These are phyloP conservation scores for Labrus mixtus DNA, from an alignment of 2,113 vertebrate species.

Conservation along the genomic window DNA sequence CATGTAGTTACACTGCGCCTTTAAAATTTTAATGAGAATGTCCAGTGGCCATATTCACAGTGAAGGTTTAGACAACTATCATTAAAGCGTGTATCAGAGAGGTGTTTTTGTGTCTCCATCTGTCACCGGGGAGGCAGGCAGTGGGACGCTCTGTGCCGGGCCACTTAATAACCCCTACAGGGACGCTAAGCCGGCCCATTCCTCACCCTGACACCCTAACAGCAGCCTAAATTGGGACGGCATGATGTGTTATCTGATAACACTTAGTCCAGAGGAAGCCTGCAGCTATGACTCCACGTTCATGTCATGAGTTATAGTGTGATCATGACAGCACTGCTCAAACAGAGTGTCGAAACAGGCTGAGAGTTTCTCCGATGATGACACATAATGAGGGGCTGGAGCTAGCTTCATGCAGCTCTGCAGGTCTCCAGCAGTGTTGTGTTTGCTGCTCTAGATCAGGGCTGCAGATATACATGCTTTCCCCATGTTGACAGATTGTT, in stretches of 20 bases:
- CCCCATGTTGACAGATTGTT: neutral
- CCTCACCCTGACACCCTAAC: constrained; percentile 66
- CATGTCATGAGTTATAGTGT: constrained; percentile 37
- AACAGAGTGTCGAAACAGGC: neutral
- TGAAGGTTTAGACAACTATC: constrained; percentile 41
- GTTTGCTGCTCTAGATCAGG: neutral
- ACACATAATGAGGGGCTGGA: neutral
- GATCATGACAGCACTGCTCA: constrained; percentile 17
- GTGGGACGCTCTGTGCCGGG: constrained; percentile 27
- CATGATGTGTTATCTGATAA: constrained; percentile 68
- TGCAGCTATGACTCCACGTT: neutral
- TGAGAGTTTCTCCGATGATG: neutral
- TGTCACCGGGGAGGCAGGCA: constrained; percentile 33
- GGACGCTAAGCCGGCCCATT: constrained; percentile 43
- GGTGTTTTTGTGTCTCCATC: constrained; percentile 46
- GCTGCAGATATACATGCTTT: neutral
- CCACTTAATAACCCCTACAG: constrained; percentile 70
- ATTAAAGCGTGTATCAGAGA: constrained; percentile 43
- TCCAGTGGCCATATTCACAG: constrained; percentile 49
- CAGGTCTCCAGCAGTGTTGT: neutral
- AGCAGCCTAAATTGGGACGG: constrained; percentile 55
- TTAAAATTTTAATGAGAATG: constrained; percentile 65
- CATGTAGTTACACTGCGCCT: constrained; percentile 1
- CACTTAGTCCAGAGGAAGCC: constrained; percentile 45
- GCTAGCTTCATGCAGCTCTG: neutral